phyloP scores from a whole-genome alignment of 2,888 invertebrate genomes.

The Volucella bombylans region DNA sequence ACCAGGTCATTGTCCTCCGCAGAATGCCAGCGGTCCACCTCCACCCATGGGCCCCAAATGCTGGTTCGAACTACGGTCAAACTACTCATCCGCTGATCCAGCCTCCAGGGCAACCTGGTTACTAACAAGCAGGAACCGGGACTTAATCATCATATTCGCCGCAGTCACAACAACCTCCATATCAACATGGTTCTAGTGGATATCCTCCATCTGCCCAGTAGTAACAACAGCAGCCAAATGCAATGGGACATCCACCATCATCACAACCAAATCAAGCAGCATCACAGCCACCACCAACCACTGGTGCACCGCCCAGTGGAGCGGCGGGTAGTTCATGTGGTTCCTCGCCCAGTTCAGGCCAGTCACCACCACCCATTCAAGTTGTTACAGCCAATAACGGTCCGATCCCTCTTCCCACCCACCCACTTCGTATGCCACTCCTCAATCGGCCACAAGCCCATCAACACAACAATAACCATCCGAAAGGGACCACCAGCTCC shows the following conservation, averaged over 20 bases:
- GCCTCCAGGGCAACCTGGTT: constrained; percentile 80
- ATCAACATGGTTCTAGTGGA: constrained; percentile 82
- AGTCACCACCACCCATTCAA: constrained; percentile 77
- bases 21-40: constrained; percentile 82
- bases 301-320: constrained; percentile 67
- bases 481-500: constrained; percentile 77
- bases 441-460: constrained; percentile 79
- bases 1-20: constrained; percentile 81
- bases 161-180: constrained; percentile 80
- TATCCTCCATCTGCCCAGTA: constrained; percentile 80
- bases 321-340: no score
- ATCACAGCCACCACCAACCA: constrained; percentile 65
- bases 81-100: constrained; percentile 74
- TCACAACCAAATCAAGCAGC: constrained; percentile 70
- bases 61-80: constrained; percentile 75
- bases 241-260: constrained; percentile 75
- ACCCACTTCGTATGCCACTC: constrained; percentile 68
- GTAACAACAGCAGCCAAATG: constrained; percentile 78
- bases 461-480: constrained; percentile 79
- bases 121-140: constrained; percentile 80
- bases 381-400: constrained; percentile 71
- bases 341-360: constrained; percentile 81
- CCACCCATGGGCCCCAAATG: no score
- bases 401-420: constrained; percentile 67
- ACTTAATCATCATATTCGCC: constrained; percentile 74